Evolutionary conservation across 2,888 invertebrate genomes (phyloP).

Genomic region (Ophion ventricosus): DNA sequence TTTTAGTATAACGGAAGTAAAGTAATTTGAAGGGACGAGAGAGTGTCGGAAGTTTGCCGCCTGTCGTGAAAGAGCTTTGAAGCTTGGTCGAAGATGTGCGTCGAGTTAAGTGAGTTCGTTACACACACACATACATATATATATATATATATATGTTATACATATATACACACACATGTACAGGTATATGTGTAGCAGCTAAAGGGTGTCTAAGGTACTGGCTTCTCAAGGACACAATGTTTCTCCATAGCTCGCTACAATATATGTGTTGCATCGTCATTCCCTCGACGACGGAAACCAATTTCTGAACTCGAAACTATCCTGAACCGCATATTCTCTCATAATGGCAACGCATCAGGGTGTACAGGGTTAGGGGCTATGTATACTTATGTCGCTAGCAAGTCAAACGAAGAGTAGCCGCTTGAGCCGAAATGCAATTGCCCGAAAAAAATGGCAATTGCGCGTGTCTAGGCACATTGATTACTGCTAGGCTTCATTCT

Average conservation of each 20-base stretch:
- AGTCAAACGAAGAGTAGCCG: slow-evolving; percentile 41
- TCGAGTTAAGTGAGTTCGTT: slow-evolving; percentile 42
- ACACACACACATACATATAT: neutral
- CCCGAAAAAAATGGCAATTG: too few relatives aligned
- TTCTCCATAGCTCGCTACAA: neutral
- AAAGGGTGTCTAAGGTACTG: slow-evolving; percentile 20
- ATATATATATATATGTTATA: neutral
- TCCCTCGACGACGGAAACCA: slow-evolving; percentile 68
- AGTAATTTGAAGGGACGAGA: slow-evolving; percentile 70
- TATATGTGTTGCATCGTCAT: slow-evolving; percentile 39
- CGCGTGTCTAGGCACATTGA: too few relatives aligned
- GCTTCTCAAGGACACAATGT: slow-evolving; percentile 39
- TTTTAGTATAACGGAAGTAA: slow-evolving; percentile 65
- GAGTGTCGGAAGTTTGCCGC: slow-evolving; percentile 71
- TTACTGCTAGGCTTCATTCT: too few relatives aligned
- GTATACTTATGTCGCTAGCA: slow-evolving; percentile 35
- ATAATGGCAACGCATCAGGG: slow-evolving; percentile 51
- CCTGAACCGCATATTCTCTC: slow-evolving; percentile 60
- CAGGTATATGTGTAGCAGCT: neutral
- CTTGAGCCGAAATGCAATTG: slow-evolving; percentile 27
- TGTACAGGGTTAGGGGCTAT: slow-evolving; percentile 18
- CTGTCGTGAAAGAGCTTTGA: slow-evolving; percentile 48
- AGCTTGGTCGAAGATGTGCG: slow-evolving; percentile 51
- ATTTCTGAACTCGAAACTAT: slow-evolving; percentile 72
- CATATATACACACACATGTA: neutral